These are phyloP conservation scores for Tanypteryx hageni DNA, from an alignment of 2,888 invertebrate genomes.

Conservation along the genomic window DNA sequence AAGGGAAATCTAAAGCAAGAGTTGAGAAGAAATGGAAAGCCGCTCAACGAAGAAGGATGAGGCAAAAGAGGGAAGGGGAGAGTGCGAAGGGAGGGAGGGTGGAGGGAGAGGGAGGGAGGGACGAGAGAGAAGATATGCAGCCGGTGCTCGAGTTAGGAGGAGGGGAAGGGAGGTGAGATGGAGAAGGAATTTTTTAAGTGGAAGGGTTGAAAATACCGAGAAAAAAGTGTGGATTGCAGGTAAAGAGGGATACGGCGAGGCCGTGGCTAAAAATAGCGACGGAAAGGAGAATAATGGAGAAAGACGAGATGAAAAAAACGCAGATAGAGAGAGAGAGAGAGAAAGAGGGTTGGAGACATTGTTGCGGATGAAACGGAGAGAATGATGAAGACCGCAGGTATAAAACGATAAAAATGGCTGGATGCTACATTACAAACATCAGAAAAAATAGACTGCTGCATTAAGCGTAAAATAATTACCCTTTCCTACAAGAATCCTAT, in stretches of 20 bases:
- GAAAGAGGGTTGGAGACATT: not conserved
- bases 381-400: no score
- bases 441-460: no score
- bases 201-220: not conserved
- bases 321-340: not conserved
- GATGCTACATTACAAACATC: no score
- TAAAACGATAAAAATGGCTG: no score
- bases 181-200: constrained; percentile 22
- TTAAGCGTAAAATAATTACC: no score
- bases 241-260: not conserved
- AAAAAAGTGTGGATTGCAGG: constrained; percentile 11
- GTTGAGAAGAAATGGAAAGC: no score
- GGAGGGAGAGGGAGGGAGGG: not conserved
- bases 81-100: not conserved
- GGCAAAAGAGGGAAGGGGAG: not conserved
- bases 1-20: no score
- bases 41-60: not conserved
- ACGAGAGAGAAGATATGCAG: not conserved
- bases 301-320: not conserved
- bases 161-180: not conserved
- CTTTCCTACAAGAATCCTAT: no score
- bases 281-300: not conserved
- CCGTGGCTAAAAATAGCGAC: constrained; percentile 4
- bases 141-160: not conserved
- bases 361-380: no score